Base-by-base conservation (phyloP, 2,797 vertebrate species). In the Semaprochilodus insignis region DNA sequence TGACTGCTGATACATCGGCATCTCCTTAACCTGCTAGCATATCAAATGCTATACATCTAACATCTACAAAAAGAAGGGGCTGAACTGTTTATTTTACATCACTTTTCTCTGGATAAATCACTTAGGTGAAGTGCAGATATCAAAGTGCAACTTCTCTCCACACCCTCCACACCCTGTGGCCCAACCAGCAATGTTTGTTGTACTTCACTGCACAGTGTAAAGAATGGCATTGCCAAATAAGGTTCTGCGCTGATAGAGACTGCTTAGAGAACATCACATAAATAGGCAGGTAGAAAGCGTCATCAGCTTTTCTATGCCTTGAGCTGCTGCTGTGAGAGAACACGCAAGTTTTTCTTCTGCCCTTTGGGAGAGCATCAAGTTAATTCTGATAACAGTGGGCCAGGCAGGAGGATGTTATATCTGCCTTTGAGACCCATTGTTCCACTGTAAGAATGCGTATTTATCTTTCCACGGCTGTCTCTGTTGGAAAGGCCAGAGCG, bases 391-490 rank as follows among this genome's bases (percentile, higher is more conserved):
- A 77, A n/a, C 40, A 62, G n/a, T 69, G 69, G 77, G 40, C 78
- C 70, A 80, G 77, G 52, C 59, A 52, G 34, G 55, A 15, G 73
- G 69, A 51, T 82, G 74, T 77, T 83, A 19, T 66, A 65, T 36
- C 52, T 55, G 36, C 63, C 27, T 34, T 40, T 44, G 25, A 40
- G 21, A 23, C n/a, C 59, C 65, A 62, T 76, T 79, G 77, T 81
- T 83, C 69, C 51, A 54, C 44, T 57, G 34, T 31, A 27, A 73
- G 55, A 72, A 70, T 48, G 74, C 81, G 73, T 85, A 25, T 79
- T 81, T 80, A 51, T 85, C 62, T 82, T 84, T 78, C 62, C 27
- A 81, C n/a, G 74, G 6, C 77, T 74, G 10, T 74, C 23, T 71
- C 66, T 70, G 36, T 40, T 54, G 70, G 27, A 48, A 48, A 81